These are phyloP conservation scores for Stomatorhinus walkeri DNA, from an alignment of 2,797 vertebrate genomes.

Conservation along the genomic window DNA sequence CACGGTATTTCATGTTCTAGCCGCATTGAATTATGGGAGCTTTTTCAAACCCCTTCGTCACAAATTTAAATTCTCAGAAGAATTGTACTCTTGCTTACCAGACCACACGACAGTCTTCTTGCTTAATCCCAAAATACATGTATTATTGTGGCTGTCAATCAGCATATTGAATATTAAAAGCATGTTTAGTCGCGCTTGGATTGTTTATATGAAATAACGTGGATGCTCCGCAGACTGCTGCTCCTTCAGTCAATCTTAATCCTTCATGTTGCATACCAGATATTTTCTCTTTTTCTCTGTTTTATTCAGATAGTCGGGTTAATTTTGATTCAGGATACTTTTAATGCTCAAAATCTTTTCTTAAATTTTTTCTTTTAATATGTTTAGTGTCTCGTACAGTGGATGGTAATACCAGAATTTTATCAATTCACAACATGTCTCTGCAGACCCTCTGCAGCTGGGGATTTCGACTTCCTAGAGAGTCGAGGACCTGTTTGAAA, in stretches of 20 bases:
- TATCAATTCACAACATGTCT: not conserved
- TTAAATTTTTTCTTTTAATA: not conserved
- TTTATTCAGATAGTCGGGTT: not conserved
- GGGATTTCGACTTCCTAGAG: not conserved
- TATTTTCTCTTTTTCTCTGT: not conserved
- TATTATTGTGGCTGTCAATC: conserved; percentile 16
- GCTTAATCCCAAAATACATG: conserved; percentile 20
- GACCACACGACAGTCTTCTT: not conserved
- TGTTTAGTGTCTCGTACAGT: not conserved
- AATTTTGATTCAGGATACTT: not conserved
- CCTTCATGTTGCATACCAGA: not conserved
- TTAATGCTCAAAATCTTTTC: not conserved
- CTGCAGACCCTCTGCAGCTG: not conserved
- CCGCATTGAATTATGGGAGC: not conserved
- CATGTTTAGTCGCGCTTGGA: conserved; percentile 20
- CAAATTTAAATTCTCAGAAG: conserved; percentile 1
- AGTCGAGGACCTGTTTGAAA: not conserved
- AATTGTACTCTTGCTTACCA: not conserved
- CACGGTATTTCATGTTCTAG: not conserved
- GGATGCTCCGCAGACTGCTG: not conserved
- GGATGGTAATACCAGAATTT: not conserved
- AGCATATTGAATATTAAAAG: conserved; percentile 8
- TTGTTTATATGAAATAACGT: conserved; percentile 1
- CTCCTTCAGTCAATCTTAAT: not conserved
- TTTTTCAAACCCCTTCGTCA: not conserved